These are phyloP conservation scores for Drosophila kambysellisi DNA, from an alignment of 2,888 invertebrate species.

Conservation along the genomic window DNA sequence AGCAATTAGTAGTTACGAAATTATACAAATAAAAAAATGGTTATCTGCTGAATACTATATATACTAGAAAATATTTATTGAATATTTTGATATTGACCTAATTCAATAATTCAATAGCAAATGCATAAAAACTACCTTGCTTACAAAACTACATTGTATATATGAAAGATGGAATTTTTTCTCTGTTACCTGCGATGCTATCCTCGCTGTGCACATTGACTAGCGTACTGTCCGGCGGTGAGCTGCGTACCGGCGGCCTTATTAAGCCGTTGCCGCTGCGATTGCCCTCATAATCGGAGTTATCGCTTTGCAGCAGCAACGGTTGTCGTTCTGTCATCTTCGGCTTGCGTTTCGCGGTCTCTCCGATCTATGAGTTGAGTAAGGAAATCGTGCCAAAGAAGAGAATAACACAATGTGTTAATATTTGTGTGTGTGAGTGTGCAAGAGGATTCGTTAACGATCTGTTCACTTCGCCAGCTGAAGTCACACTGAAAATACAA, in stretches of 20 bases:
- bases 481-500: conserved; percentile 56
- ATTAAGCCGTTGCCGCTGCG: conserved; percentile 53
- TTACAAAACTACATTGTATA: background rate
- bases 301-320: conserved; percentile 85
- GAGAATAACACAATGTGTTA: conserved; percentile 1
- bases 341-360: conserved; percentile 63
- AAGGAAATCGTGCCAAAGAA: conserved; percentile 8
- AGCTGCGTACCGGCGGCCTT: conserved; percentile 83
- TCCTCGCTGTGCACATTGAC: conserved; percentile 85
- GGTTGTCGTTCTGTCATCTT: conserved; percentile 91
- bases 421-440: background rate
- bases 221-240: conserved; percentile 84
- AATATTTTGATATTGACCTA: background rate
- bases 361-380: conserved; percentile 48
- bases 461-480: conserved; percentile 44
- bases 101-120: background rate
- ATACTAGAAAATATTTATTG: background rate
- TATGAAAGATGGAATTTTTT: background rate
- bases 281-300: conserved; percentile 74
- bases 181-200: conserved; percentile 75
- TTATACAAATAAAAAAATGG: background rate
- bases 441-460: conserved; percentile 4
- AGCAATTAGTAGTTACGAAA: too few species aligned
- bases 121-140: background rate
- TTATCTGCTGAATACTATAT: background rate